Evolutionary conservation across 2,888 invertebrate species (phyloP), one percentile per base, ranked within the genome.

Genomic region (Spodoptera littoralis): DNA sequence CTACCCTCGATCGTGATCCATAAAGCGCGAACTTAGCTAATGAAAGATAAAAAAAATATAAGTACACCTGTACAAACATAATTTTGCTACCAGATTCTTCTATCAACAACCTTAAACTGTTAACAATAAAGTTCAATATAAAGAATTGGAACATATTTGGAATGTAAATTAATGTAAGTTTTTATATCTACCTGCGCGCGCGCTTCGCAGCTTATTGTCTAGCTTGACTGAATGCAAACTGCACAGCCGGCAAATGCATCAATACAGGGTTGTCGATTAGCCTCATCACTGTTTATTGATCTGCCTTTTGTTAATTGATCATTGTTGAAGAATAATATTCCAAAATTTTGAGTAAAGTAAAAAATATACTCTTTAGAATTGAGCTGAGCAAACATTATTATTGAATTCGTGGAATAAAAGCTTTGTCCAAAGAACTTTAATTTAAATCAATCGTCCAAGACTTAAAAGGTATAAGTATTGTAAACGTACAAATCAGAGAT

Each of bases 11-110:
- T 90, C 93, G 92, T 91, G 93, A 92, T 93, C 91, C 92, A 88
- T 88, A 92, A 90, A 92, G 92, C 92, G 92, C 93, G 91, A 94
- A 94, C 93, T 92, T 90, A 90, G 92, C 94, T 94, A 94, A 94
- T 94, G 94, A 94, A 94, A 93, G 65, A 85, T 82, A 83, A 89
- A 91, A 92, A 90, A 92, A 88, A 85, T 44, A 82, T 88, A 91
- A 91, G 90, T 89, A 92, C 90, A 89, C 88, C 87, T 86, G 83
- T 75, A 76, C 92, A 85, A 90, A 85, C 57, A 72, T 82, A 75
- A 52, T 13, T 60, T 45, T 59, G 41, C 52, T 49, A 3, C 18
- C 3, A 45, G 42, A 63, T 55, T 18, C 54, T 41, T 44, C 30
- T 45, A 72, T 58, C 44, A 65, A 24, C 53, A 57, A 59, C 82